phyloP scores from a whole-genome alignment of 2,888 invertebrate genomes.

The Loripinus fragilis region DNA sequence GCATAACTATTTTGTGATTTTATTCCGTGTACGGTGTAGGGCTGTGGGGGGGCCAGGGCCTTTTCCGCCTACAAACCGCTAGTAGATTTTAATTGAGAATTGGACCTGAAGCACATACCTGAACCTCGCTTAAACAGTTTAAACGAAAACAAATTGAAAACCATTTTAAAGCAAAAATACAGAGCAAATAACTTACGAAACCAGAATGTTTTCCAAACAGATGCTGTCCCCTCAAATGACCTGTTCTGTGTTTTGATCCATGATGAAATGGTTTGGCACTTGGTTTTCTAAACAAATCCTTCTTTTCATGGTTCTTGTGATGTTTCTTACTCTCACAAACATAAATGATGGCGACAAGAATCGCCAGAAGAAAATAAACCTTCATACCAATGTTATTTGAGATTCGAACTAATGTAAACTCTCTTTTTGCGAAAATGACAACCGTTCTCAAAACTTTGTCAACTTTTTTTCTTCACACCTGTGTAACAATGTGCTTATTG shows the following conservation, averaged over 20 bases:
- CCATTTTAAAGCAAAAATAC: too few relatives aligned
- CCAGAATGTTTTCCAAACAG: not conserved
- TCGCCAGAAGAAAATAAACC: not conserved
- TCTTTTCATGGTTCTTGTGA: not conserved
- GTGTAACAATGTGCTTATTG: not conserved
- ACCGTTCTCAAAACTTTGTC: not conserved
- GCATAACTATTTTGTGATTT: too few relatives aligned
- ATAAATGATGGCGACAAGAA: not conserved
- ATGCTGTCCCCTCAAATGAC: not conserved
- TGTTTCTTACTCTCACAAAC: not conserved
- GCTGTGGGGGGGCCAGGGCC: too few relatives aligned
- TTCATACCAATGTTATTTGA: not conserved
- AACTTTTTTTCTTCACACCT: slow-evolving; percentile 1
- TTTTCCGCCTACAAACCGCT: too few relatives aligned
- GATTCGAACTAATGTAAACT: too few relatives aligned
- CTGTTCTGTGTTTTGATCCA: slow-evolving; percentile 3
- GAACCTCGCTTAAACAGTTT: too few relatives aligned
- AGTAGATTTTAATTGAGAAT: too few relatives aligned
- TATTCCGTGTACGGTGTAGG: too few relatives aligned
- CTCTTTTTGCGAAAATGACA: too few relatives aligned
- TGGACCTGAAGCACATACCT: too few relatives aligned
- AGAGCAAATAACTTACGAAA: too few relatives aligned
- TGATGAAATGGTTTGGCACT: not conserved
- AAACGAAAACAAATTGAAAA: too few relatives aligned
- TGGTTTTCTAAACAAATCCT: not conserved